Evolutionary conservation across 2,888 invertebrate species (phyloP).

Genomic region (Caenorhabditis sp.): DNA sequence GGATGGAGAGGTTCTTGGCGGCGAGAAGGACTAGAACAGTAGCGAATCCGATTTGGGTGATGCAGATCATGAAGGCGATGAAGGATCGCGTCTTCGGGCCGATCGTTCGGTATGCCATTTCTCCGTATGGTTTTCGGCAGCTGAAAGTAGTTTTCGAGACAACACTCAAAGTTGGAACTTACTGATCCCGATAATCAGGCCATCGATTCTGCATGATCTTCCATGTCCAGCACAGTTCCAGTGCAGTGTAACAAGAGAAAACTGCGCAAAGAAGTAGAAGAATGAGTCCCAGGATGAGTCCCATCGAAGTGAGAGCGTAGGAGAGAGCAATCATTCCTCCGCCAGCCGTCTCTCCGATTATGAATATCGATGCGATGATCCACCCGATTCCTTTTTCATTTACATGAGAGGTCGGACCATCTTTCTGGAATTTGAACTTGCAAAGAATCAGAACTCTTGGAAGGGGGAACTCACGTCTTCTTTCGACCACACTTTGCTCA

Average conservation of each 20-base stretch:
- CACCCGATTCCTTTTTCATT: conserved; percentile 68
- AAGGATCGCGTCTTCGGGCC: conserved; percentile 63
- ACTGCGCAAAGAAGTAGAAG: conserved; percentile 53
- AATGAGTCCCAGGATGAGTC: conserved; percentile 56
- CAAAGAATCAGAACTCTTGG: neutral
- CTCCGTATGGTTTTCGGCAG: conserved; percentile 68
- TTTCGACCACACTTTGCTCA: conserved; percentile 54
- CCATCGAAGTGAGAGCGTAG: conserved; percentile 61
- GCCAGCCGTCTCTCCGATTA: conserved; percentile 69
- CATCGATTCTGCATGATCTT: conserved; percentile 69
- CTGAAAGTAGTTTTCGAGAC: conserved; percentile 30
- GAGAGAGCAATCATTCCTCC: conserved; percentile 69
- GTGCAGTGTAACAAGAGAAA: conserved; percentile 60
- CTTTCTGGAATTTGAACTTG: conserved; percentile 19
- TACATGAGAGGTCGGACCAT: conserved; percentile 55
- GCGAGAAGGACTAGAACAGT: conserved; percentile 66
- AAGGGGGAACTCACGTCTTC: conserved; percentile 35
- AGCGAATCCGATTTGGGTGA: conserved; percentile 69
- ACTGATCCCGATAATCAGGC: conserved; percentile 65
- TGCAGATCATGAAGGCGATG: conserved; percentile 62
- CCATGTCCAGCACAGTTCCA: conserved; percentile 66
- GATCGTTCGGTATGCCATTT: conserved; percentile 68
- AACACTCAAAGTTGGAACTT: conserved; percentile 12
- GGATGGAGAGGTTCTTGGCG: conserved; percentile 67
- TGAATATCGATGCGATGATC: conserved; percentile 66